Percentiles rank a stretch among this genome's conserved stretches.
Evolutionary conservation across 2,797 vertebrate genomes (phyloP).

Genomic region (Sebastiscus albofasciatus): DNA sequence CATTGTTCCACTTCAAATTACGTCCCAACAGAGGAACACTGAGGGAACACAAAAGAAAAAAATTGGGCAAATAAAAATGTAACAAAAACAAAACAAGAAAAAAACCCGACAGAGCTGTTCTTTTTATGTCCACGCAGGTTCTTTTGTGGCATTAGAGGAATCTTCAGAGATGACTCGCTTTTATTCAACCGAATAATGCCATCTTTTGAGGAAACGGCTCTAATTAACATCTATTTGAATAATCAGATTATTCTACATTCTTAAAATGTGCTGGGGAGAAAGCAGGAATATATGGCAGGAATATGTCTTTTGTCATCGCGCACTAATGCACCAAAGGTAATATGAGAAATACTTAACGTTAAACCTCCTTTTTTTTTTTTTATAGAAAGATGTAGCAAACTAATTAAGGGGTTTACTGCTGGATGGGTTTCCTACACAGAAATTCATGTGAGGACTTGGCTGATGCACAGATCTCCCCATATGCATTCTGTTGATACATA

Average conservation of each 20-base stretch:
- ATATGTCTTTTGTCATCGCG: slow-evolving; percentile 31
- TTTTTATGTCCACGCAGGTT: slow-evolving; percentile 53
- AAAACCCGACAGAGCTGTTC: slow-evolving; percentile 33
- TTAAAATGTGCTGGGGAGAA: slow-evolving; percentile 28
- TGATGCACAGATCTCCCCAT: not conserved
- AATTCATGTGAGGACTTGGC: not conserved
- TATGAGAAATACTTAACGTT: slow-evolving; percentile 11
- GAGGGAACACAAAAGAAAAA: slow-evolving; percentile 49
- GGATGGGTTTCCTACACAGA: not conserved
- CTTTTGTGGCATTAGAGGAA: slow-evolving; percentile 53
- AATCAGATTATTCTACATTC: slow-evolving; percentile 66
- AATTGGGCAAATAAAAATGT: slow-evolving; percentile 55
- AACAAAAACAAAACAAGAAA: slow-evolving; percentile 40
- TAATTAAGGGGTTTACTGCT: slow-evolving; percentile 44
- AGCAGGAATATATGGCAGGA: slow-evolving; percentile 20
- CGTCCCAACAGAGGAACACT: slow-evolving; percentile 56
- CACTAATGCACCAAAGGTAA: slow-evolving; percentile 33
- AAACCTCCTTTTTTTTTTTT: slow-evolving; percentile 22
- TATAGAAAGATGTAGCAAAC: not conserved
- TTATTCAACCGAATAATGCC: slow-evolving; percentile 48
- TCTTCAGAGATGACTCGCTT: slow-evolving; percentile 55
- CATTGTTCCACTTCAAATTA: slow-evolving; percentile 71
- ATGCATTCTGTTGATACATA: not conserved
- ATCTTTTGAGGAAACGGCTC: slow-evolving; percentile 51
- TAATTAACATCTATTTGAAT: slow-evolving; percentile 81